These are phyloP conservation scores for Drosophila trichaetosa DNA, from an alignment of 2,888 invertebrate genomes.

Conservation along the genomic window DNA sequence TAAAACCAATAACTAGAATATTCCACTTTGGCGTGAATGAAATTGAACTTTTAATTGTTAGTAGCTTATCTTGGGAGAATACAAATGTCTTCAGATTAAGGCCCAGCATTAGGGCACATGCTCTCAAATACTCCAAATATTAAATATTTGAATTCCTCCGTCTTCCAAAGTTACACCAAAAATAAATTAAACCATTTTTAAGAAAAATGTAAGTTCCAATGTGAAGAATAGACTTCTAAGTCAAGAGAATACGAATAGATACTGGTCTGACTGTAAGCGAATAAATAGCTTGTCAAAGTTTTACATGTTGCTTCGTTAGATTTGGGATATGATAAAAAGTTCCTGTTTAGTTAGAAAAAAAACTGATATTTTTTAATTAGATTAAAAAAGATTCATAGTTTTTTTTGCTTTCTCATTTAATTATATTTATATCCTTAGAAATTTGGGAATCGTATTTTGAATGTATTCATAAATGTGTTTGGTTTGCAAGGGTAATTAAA, in stretches of 20 bases:
- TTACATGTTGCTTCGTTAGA: neutral
- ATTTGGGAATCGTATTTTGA: neutral
- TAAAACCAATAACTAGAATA: neutral
- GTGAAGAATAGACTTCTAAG: neutral
- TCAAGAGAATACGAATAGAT: neutral
- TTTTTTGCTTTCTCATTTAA: neutral
- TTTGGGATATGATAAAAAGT: neutral
- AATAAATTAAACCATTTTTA: neutral
- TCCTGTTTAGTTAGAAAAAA: neutral
- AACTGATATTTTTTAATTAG: neutral
- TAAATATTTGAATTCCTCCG: too few relatives aligned
- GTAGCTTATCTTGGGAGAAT: too few relatives aligned
- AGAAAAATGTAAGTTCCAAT: neutral
- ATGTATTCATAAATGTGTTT: neutral
- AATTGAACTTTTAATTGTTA: neutral
- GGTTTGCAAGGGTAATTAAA: conserved; percentile 34
- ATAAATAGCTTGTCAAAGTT: neutral
- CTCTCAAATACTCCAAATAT: too few relatives aligned
- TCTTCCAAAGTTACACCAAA: too few relatives aligned
- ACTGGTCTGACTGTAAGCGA: neutral
- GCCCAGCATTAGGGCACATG: too few relatives aligned
- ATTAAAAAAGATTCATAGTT: neutral
- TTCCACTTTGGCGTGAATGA: neutral
- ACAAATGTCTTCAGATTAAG: too few relatives aligned
- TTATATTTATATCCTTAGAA: neutral